phyloP scores from a whole-genome alignment of 2,888 invertebrate species.

The Petrolisthes manimaculis region DNA sequence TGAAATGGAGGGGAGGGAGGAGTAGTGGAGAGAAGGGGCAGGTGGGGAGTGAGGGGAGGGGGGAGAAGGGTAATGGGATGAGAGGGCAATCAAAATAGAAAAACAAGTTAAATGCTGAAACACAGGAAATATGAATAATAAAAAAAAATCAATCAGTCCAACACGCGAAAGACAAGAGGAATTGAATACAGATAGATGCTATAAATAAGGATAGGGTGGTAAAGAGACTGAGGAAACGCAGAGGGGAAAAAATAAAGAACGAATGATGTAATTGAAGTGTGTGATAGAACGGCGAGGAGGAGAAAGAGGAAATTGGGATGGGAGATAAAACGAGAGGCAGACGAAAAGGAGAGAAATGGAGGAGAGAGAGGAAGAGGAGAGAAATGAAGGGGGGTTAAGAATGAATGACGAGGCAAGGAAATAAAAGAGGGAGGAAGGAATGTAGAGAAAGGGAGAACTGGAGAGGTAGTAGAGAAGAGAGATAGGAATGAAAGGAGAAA shows the following conservation, averaged over 20 bases:
- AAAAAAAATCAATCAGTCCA: not conserved
- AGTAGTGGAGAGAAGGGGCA: constrained; percentile 1
- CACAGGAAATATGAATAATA: not conserved
- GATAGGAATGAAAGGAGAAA: not conserved
- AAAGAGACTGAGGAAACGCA: not conserved
- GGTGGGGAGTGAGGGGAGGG: not conserved
- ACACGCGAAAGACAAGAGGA: not conserved
- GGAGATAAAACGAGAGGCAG: not conserved
- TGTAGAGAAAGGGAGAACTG: not conserved
- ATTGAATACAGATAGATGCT: too few species aligned
- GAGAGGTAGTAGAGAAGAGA: not conserved
- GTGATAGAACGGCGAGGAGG: not conserved
- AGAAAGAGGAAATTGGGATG: not conserved
- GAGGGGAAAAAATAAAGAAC: not conserved
- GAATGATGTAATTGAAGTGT: not conserved
- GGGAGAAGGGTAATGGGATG: not conserved
- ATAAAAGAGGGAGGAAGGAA: not conserved
- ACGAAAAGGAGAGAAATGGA: not conserved
- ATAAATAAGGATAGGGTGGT: not conserved
- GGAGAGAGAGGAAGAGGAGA: not conserved
- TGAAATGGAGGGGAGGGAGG: not conserved
- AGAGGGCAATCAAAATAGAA: not conserved
- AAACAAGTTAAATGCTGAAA: too few species aligned
- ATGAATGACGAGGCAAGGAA: not conserved
- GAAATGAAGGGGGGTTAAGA: not conserved